Conservation (phyloP, 2,888 invertebrate genomes). For the Volucella inanis region DNA sequence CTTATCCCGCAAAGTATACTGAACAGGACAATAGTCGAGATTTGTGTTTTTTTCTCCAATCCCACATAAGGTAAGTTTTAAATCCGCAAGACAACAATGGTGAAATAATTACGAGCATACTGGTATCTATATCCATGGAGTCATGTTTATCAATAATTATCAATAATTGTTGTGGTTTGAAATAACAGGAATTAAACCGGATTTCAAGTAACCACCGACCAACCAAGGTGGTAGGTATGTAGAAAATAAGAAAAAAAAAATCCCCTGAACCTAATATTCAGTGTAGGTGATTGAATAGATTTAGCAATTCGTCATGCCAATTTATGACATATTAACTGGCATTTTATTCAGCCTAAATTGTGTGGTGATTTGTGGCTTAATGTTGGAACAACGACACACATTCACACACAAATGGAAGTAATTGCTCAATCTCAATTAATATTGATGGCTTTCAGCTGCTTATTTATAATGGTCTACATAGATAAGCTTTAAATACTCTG, state of each 20-base stretch:
- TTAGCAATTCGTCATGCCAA: constrained; percentile 30
- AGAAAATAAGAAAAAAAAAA: not conserved
- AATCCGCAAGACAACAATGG: constrained; percentile 24
- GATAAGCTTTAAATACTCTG: no score
- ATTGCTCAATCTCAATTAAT: not conserved
- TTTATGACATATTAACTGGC: constrained; percentile 42
- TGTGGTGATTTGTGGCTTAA: not conserved
- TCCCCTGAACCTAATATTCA: constrained; percentile 10
- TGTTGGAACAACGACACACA: not conserved
- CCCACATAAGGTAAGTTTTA: constrained; percentile 2
- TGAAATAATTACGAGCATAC: not conserved
- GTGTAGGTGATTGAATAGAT: constrained; percentile 42
- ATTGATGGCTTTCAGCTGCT: not conserved
- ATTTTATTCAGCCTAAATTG: constrained; percentile 12
- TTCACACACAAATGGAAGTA: not conserved
- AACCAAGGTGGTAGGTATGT: constrained; percentile 11
- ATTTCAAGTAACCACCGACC: constrained; percentile 34
- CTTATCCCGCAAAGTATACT: not conserved
- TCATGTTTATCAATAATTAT: not conserved
- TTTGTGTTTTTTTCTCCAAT: not conserved
- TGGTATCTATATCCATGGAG: not conserved
- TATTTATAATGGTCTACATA: not conserved
- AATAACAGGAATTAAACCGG: constrained; percentile 60
- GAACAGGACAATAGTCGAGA: constrained; percentile 2
- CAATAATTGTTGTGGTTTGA: constrained; percentile 20